Evolutionary conservation across 2,888 invertebrate species (phyloP), one percentile per base, ranked within the genome.

Genomic region (Dasypolia templi): DNA sequence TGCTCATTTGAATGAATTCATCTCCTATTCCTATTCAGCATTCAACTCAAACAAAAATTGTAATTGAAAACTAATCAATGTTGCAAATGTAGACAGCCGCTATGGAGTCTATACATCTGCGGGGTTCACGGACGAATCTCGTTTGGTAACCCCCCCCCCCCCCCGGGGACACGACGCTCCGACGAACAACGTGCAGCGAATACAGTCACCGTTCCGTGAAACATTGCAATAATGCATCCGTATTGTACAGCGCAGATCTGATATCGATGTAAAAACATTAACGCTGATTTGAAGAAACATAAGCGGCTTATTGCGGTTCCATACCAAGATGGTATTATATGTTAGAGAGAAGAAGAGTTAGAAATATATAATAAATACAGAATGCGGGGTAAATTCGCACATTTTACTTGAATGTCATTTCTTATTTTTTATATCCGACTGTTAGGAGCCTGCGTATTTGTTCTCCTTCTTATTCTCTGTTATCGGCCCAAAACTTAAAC

Each of bases 171-270:
- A 26, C 49, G 71, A 66, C 64, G 78, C 72, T 77, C 67, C 83
- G 86, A 81, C 84, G 79, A 62, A 53, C 85, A 82, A 85, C 89
- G 89, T 89, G 89, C 87, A 81, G 62, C 64, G 88, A 89, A 89
- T 89, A 87, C 80, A 72, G 44, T 69, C 77, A 58, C n/a, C 51
- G 59, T 58, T 32, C 82, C 79, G 75, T 81, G 67, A 85, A 86
- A 86, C 81, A 88, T 81, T 87, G 86, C 82, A 81, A 83, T 88
- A 86, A 82, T 84, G 88, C 84, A 88, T 75, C 78, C 59, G 82
- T 86, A 85, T 81, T 82, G 81, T 84, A 76, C 67, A 59, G 74
- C 67, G 55, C 22, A 58, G 26, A 71, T 78, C 75, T 71, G 86
- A 79, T 83, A 87, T 77, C 69, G 58, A 87, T 87, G 81, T 79